A percentile compares a stretch with the other conserved stretches of the same genome.
Conservation (phyloP, 2,888 invertebrate species). For the Tenodera sinensis region DNA sequence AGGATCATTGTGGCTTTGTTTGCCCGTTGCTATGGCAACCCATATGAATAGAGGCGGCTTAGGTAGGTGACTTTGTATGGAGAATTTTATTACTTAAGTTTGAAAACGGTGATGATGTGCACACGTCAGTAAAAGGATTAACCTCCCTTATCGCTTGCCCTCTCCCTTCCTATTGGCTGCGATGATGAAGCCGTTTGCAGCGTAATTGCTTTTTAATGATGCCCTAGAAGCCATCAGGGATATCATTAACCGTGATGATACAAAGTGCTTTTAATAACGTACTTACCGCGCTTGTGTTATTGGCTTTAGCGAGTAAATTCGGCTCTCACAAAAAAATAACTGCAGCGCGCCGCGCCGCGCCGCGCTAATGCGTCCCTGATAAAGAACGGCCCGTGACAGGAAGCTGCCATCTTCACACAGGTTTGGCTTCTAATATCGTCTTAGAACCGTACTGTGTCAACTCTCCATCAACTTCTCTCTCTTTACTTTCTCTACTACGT, state of each 20-base stretch:
- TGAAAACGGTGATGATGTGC: neutral
- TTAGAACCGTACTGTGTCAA: too few species aligned
- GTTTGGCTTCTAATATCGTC: too few species aligned
- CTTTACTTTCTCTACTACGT: too few species aligned
- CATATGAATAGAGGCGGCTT: neutral
- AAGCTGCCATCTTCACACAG: too few species aligned
- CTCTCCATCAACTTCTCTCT: too few species aligned
- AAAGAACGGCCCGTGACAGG: neutral
- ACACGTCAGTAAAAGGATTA: neutral
- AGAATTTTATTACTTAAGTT: neutral
- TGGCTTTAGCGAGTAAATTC: neutral
- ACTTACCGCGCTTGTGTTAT: neutral
- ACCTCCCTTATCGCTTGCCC: neutral
- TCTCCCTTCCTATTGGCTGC: neutral
- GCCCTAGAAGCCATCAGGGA: neutral
- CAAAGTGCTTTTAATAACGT: constrained; percentile 10
- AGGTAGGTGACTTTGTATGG: neutral
- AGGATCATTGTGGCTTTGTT: too few species aligned
- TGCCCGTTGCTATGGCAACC: too few species aligned
- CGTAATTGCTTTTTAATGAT: constrained; percentile 30
- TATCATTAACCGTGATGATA: constrained; percentile 11
- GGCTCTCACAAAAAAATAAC: neutral
- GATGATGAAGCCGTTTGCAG: constrained; percentile 23
- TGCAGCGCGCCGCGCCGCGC: neutral
- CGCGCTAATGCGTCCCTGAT: neutral